Evolutionary conservation across 1,140 invertebrate species (phyloP).

Genomic region (Agrilus planipennis): DNA sequence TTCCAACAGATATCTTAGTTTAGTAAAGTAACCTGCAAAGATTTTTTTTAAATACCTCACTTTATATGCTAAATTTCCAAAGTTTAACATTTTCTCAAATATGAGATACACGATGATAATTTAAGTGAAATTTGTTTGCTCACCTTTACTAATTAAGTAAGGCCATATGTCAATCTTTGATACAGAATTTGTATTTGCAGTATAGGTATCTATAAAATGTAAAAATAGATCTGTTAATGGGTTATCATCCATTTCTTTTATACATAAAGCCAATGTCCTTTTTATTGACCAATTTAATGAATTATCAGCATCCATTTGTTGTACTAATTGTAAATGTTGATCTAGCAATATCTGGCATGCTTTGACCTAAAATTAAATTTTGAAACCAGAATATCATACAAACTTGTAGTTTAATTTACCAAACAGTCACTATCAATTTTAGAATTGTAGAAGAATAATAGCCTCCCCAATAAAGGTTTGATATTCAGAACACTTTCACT

Average conservation of each 20-base stretch:
- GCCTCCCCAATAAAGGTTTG: conserved; percentile 44
- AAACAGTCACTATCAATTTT: conserved; percentile 56
- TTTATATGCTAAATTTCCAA: background rate
- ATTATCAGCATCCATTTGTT: conserved; percentile 27
- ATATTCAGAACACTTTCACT: conserved; percentile 38
- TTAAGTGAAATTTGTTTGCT: conserved; percentile 7
- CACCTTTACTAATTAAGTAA: conserved; percentile 8
- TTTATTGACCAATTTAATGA: conserved; percentile 45
- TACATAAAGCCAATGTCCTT: conserved; percentile 45
- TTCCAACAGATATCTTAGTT: conserved; percentile 58
- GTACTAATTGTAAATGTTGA: conserved; percentile 43
- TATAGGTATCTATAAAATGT: conserved; percentile 19
- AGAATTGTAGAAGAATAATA: conserved; percentile 68
- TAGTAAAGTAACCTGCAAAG: conserved; percentile 56
- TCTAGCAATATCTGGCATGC: conserved; percentile 47
- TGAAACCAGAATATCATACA: conserved; percentile 11
- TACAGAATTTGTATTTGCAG: conserved; percentile 3
- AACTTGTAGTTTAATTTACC: conserved; percentile 41
- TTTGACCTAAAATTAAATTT: conserved; percentile 40
- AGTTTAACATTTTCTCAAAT: conserved; percentile 8
- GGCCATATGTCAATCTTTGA: conserved; percentile 7
- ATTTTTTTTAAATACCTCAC: conserved; percentile 9
- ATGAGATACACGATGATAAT: too few species aligned
- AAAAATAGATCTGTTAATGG: conserved; percentile 19
- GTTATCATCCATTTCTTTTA: conserved; percentile 33